Evolutionary conservation across 2,113 vertebrate genomes (phyloP), one percentile per base, ranked within the genome.

Genomic region (Oncorhynchus mykiss): DNA sequence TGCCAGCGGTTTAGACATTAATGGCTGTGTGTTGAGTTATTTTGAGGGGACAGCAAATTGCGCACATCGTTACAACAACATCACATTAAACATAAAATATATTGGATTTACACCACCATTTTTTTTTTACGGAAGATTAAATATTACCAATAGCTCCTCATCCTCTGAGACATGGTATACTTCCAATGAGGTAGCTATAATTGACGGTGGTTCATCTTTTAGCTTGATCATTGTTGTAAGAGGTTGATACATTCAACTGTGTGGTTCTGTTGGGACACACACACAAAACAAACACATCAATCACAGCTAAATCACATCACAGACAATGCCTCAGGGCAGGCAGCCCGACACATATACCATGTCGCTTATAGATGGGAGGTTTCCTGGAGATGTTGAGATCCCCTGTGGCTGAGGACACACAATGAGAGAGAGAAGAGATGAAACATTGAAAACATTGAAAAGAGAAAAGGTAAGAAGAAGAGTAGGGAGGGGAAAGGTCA

Each of bases 351-450:
- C 71, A 87, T 86, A 76, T 92, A 99, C 97, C 97, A 90, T 96
- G 94, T 88, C 94, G 94, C 86, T 97, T 98, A 91, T 98, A 98
- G 95, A 97, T 97, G 84, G 97, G 96, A 0, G 96, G 95, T 80
- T 97, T 97, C 91, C 95, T 94, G 93, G 97, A 99, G 93, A 99
- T 96, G 93, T 97, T 98, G 82, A 92, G 93, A 84, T 98, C 96
- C 59, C 92, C 95, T 3, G 94, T 95, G 81, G 95, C 95, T 96
- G 90, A 74, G 82, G 72, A 88, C 76, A 87, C 78, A 80, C 75
- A 57, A 22, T 51, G 66, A 39, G 11, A 68, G 25, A 68, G 25
- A 79, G 27, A 79, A 48, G 76, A 82, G 84, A 83, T 81, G 48
- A 74, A 24, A 49, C 27, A 54, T 24, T 13, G n/a, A 29, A 74